Percentiles rank a stretch among this genome's conserved stretches.
Evolutionary conservation across 2,113 vertebrate genomes (phyloP).

Genomic region (Rhinolophus ferrumequinum): DNA sequence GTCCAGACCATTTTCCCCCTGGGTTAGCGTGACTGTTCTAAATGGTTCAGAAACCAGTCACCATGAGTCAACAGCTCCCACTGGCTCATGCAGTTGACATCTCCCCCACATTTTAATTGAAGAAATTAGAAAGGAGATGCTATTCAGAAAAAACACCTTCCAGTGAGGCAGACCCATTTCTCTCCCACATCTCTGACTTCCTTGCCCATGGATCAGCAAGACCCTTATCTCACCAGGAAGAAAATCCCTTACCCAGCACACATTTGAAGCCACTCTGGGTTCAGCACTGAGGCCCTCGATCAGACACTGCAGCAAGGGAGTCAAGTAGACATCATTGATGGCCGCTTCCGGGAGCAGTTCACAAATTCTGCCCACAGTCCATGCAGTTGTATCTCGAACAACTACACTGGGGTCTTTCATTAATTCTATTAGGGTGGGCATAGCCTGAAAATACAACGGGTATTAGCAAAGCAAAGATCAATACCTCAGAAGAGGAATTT

Average conservation of each 20-base stretch:
- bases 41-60: background rate
- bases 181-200: conserved; percentile 27
- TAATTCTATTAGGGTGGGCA: conserved; percentile 97
- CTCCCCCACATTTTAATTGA: conserved; percentile 56
- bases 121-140: conserved; percentile 48
- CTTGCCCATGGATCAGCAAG: background rate
- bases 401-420: conserved; percentile 99
- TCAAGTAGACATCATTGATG: conserved; percentile 96
- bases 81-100: background rate
- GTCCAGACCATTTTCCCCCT: conserved; percentile 1
- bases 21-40: background rate
- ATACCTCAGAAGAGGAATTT: background rate
- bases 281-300: conserved; percentile 97
- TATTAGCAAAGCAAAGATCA: conserved; percentile 22
- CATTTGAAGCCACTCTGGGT: conserved; percentile 97
- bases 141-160: conserved; percentile 37
- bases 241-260: conserved; percentile 94
- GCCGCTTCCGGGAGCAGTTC: conserved; percentile 97
- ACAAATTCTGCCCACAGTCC: conserved; percentile 98
- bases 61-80: conserved; percentile 21
- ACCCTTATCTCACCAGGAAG: background rate
- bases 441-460: conserved; percentile 87
- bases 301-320: conserved; percentile 95
- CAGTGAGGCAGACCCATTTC: background rate
- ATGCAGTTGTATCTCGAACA: conserved; percentile 97